Percentiles rank a stretch among this genome's conserved stretches.
phyloP scores from a whole-genome alignment of 2,797 vertebrate species.

The Danio aesculapii region DNA sequence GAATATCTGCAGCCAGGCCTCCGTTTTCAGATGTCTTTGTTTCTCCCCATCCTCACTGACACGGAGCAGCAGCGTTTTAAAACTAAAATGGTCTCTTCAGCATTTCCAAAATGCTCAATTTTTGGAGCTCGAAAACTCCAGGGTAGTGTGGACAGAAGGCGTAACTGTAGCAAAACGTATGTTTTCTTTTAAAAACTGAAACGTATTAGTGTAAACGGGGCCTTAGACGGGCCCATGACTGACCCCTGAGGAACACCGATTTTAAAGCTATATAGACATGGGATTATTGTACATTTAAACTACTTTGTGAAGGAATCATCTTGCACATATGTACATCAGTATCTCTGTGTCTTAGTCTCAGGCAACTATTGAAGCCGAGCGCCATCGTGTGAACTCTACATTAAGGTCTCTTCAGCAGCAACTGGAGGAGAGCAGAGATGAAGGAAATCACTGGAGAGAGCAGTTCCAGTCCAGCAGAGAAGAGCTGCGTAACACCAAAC shows the following conservation, averaged over 20 bases:
- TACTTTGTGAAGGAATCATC: background rate
- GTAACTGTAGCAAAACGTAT: no score
- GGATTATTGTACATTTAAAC: background rate
- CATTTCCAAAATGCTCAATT: no score
- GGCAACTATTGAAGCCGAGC: constrained; percentile 86
- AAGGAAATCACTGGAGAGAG: constrained; percentile 91
- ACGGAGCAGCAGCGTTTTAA: no score
- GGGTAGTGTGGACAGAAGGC: no score
- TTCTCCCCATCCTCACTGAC: no score
- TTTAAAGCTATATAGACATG: background rate
- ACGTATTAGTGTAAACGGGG: no score
- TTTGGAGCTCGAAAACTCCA: no score
- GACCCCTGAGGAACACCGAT: background rate
- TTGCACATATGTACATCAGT: constrained; percentile 9
- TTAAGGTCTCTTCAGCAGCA: constrained; percentile 88
- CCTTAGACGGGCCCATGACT: background rate
- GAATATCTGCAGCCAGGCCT: no score
- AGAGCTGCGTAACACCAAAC: constrained; percentile 86
- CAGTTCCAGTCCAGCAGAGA: constrained; percentile 91
- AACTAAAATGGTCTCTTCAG: no score
- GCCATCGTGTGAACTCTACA: constrained; percentile 83
- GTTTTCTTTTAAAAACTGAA: no score
- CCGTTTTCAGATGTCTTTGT: no score
- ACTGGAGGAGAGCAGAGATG: constrained; percentile 90
- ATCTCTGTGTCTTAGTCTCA: constrained; percentile 81